Evolutionary conservation across 2,113 vertebrate genomes (phyloP).

Genomic region (Stigmatopora argus): DNA sequence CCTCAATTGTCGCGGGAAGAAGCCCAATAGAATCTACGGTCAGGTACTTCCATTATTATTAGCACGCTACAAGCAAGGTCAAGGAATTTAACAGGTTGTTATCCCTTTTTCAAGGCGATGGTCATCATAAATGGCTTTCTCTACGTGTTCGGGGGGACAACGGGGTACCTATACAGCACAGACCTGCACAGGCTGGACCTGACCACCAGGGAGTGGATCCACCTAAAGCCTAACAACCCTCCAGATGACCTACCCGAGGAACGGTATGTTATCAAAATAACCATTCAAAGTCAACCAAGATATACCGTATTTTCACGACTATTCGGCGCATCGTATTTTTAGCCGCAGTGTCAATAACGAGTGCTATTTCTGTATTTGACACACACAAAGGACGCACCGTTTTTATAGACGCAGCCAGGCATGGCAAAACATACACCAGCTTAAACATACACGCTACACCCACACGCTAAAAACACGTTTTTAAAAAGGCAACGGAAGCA

Average conservation of each 20-base stretch:
- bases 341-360: too few relatives aligned
- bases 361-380: too few relatives aligned
- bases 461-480: too few relatives aligned
- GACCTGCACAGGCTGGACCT: conserved; percentile 94
- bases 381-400: too few relatives aligned
- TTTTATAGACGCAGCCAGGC: too few relatives aligned
- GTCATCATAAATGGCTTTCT: conserved; percentile 94
- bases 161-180: conserved; percentile 95
- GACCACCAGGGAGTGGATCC: conserved; percentile 90
- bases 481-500: too few relatives aligned
- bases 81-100: background rate
- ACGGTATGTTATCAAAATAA: conserved; percentile 65
- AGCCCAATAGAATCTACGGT: conserved; percentile 93
- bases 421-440: too few relatives aligned
- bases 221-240: conserved; percentile 91
- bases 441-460: too few relatives aligned
- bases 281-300: background rate
- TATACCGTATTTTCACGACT: too few relatives aligned
- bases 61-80: background rate
- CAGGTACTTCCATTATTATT: conserved; percentile 72
- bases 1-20: conserved; percentile 93
- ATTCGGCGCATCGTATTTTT: too few relatives aligned
- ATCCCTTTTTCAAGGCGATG: conserved; percentile 79
- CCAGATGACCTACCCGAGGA: conserved; percentile 91
- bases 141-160: conserved; percentile 96